Evolutionary conservation across 2,888 invertebrate species (phyloP).

Genomic region (Drosophila kokeensis): DNA sequence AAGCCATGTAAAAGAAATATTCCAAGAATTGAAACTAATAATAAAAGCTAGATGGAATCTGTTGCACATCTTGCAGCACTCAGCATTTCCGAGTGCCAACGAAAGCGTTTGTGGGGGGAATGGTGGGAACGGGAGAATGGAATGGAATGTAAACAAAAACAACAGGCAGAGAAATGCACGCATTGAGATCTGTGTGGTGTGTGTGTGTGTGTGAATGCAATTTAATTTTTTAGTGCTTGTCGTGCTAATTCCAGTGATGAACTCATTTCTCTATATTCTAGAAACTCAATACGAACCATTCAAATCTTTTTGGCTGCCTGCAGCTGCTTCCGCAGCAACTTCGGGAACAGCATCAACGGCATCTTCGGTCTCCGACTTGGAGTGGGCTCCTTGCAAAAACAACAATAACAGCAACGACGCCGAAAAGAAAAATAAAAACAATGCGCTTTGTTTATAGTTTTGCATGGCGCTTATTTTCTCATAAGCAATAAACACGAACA

Average conservation of each 20-base stretch:
- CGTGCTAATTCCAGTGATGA: conserved; percentile 62
- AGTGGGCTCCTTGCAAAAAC: conserved; percentile 52
- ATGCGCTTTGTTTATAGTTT: conserved; percentile 42
- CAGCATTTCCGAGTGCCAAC: conserved; percentile 25
- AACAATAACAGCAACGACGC: conserved; percentile 46
- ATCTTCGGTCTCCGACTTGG: conserved; percentile 28
- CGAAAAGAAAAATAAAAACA: conserved; percentile 49
- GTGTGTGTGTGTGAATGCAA: conserved; percentile 42
- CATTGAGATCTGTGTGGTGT: conserved; percentile 1
- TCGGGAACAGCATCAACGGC: conserved; percentile 39
- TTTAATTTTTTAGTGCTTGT: conserved; percentile 40
- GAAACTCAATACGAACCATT: conserved; percentile 57
- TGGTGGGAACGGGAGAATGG: conserved; percentile 10
- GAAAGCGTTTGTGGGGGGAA: conserved; percentile 13
- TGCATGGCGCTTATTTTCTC: conserved; percentile 37
- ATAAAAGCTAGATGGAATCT: conserved; percentile 5
- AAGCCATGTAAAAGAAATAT: neutral
- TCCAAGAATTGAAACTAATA: conserved; percentile 8
- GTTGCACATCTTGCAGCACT: conserved; percentile 16
- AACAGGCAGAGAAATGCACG: conserved; percentile 16
- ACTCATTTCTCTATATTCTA: conserved; percentile 51
- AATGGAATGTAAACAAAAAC: conserved; percentile 57
- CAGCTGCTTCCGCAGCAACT: conserved; percentile 43
- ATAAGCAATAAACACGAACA: conserved; percentile 11
- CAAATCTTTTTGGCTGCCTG: conserved; percentile 40